phyloP scores from a whole-genome alignment of 92 coral and sea anemone species.

The Zoanthus solanderi region DNA sequence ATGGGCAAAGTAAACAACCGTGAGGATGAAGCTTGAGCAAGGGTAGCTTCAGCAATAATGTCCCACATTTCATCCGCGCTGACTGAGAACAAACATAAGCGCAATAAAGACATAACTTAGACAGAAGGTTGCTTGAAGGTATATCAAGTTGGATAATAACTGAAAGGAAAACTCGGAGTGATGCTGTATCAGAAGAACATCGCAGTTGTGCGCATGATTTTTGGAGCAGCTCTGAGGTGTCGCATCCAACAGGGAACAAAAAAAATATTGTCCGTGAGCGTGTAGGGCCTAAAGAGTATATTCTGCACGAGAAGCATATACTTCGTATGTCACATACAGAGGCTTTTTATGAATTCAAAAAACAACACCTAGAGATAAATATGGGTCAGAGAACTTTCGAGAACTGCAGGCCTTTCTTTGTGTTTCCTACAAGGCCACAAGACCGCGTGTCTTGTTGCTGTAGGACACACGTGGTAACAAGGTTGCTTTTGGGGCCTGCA shows the following conservation, averaged over 20 bases:
- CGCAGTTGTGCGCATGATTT: not conserved
- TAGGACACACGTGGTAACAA: not conserved
- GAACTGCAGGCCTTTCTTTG: conserved; percentile 13
- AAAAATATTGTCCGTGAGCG: not conserved
- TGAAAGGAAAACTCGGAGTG: not conserved
- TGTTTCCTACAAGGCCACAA: not conserved
- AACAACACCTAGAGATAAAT: not conserved
- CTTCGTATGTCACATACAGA: not conserved
- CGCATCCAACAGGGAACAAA: not conserved
- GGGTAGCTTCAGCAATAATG: not conserved
- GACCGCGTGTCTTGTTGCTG: conserved; percentile 11
- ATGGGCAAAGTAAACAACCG: not conserved
- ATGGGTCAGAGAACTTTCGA: conserved; percentile 5
- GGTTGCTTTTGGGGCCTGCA: not conserved
- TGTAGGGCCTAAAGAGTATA: not conserved
- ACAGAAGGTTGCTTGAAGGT: not conserved
- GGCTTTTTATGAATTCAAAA: not conserved
- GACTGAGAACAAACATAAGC: not conserved
- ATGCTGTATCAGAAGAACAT: not conserved
- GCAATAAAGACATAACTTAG: not conserved
- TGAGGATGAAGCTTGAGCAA: not conserved
- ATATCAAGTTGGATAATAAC: conserved; percentile 9
- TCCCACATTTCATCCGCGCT: not conserved
- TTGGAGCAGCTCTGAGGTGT: conserved; percentile 4
- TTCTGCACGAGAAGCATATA: not conserved